Conservation (phyloP, 2,797 vertebrate species). For the Coendou prehensilis region DNA sequence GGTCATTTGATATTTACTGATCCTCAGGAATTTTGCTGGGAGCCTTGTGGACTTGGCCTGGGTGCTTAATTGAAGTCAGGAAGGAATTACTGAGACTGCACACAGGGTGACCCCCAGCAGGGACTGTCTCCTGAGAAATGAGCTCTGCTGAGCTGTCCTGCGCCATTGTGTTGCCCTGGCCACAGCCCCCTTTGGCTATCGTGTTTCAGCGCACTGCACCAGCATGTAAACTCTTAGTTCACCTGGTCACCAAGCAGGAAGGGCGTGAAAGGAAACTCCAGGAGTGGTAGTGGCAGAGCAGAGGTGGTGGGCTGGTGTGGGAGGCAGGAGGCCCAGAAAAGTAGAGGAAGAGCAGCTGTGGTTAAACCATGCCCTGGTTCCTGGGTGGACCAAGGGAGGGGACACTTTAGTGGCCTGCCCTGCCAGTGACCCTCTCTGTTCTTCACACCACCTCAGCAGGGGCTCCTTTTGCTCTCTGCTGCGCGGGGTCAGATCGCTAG, state of each 20-base stretch:
- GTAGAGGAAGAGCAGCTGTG: accelerated
- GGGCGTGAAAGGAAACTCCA: not conserved
- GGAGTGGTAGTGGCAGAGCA: not conserved
- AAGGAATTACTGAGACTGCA: not conserved
- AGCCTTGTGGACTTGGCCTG: accelerated
- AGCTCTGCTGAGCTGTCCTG: not conserved
- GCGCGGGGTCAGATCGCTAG: not conserved
- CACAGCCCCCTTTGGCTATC: not conserved
- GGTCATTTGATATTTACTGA: not conserved
- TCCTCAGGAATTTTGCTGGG: accelerated
- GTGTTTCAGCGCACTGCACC: accelerated
- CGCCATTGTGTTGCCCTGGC: not conserved
- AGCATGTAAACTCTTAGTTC: not conserved
- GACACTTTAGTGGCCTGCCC: not conserved
- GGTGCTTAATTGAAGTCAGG: not conserved
- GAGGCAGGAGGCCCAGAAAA: not conserved
- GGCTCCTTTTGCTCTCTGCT: not conserved
- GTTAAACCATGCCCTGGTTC: not conserved
- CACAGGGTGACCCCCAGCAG: not conserved
- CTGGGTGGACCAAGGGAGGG: not conserved
- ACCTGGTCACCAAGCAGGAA: not conserved
- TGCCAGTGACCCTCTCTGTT: not conserved
- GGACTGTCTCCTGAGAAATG: not conserved
- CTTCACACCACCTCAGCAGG: not conserved
- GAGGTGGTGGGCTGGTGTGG: not conserved